These are phyloP conservation scores for Ophion ellenae DNA, from an alignment of 2,888 invertebrate genomes.

Conservation along the genomic window DNA sequence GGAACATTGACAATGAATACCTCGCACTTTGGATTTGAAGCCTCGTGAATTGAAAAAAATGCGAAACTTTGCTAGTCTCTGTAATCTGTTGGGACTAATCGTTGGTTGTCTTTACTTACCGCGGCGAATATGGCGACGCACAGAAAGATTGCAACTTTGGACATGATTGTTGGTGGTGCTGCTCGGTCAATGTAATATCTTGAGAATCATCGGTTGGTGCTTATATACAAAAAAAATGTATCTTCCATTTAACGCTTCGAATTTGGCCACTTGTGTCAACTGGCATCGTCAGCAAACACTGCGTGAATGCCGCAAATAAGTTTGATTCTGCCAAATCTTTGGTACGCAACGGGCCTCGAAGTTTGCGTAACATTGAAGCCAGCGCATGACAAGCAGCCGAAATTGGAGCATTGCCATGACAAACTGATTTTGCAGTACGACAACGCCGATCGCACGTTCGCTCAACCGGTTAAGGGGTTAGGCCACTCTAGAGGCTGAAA, in stretches of 20 bases:
- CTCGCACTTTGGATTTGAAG: too few species aligned
- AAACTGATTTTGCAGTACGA: too few species aligned
- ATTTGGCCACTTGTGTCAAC: slow-evolving; percentile 51
- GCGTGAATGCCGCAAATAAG: neutral
- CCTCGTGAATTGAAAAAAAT: too few species aligned
- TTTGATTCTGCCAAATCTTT: neutral
- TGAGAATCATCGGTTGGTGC: neutral
- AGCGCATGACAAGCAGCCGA: too few species aligned
- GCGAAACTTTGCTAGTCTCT: too few species aligned
- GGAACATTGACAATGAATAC: neutral
- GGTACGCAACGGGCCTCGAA: neutral
- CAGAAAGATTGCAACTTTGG: slow-evolving; percentile 42
- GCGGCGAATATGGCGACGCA: slow-evolving; percentile 44
- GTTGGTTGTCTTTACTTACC: slow-evolving; percentile 28
- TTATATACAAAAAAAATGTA: slow-evolving; percentile 40
- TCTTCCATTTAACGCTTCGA: neutral
- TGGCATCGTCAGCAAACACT: neutral
- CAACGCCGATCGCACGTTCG: too few species aligned
- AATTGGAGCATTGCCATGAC: too few species aligned
- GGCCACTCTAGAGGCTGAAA: too few species aligned
- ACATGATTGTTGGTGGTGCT: slow-evolving; percentile 32
- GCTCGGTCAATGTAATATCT: slow-evolving; percentile 9
- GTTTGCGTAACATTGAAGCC: neutral
- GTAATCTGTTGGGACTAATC: neutral
- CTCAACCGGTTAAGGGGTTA: too few species aligned